Evolutionary conservation across 2,888 invertebrate species (phyloP).

Genomic region (Therioaphis trifolii): DNA sequence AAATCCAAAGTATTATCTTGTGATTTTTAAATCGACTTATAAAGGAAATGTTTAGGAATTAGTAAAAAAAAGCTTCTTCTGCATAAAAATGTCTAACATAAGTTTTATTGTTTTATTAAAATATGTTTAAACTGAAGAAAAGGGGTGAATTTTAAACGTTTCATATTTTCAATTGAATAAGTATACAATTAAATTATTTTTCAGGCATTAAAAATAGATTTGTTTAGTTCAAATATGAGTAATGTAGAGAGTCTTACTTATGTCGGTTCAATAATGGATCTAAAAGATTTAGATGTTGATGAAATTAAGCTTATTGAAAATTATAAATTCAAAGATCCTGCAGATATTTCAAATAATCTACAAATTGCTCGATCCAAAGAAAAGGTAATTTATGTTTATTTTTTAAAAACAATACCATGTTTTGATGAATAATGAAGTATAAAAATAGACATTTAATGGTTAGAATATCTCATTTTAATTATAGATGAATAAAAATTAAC

Average conservation of each 20-base stretch:
- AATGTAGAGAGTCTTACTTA: constrained; percentile 44
- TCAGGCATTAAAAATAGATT: neutral
- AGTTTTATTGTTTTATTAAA: neutral
- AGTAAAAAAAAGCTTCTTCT: too few species aligned
- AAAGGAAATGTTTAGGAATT: too few species aligned
- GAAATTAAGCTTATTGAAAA: constrained; percentile 46
- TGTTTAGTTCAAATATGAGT: constrained; percentile 40
- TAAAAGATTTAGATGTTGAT: constrained; percentile 41
- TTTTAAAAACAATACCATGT: neutral
- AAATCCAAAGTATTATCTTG: too few species aligned
- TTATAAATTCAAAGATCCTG: constrained; percentile 54
- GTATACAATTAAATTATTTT: neutral
- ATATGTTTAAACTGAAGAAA: neutral
- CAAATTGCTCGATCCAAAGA: constrained; percentile 32
- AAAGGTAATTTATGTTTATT: constrained; percentile 35
- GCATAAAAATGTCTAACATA: too few species aligned
- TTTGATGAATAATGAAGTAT: too few species aligned
- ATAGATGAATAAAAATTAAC: too few species aligned
- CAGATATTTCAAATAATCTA: constrained; percentile 42
- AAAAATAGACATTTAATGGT: too few species aligned
- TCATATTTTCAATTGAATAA: neutral
- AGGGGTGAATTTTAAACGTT: neutral
- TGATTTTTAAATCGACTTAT: too few species aligned
- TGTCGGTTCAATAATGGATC: constrained; percentile 18
- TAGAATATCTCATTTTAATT: too few species aligned